A percentile compares a stretch with the other conserved stretches of the same genome.
These are phyloP conservation scores for Melitaea athalia DNA, from an alignment of 2,888 invertebrate species.

Conservation along the genomic window DNA sequence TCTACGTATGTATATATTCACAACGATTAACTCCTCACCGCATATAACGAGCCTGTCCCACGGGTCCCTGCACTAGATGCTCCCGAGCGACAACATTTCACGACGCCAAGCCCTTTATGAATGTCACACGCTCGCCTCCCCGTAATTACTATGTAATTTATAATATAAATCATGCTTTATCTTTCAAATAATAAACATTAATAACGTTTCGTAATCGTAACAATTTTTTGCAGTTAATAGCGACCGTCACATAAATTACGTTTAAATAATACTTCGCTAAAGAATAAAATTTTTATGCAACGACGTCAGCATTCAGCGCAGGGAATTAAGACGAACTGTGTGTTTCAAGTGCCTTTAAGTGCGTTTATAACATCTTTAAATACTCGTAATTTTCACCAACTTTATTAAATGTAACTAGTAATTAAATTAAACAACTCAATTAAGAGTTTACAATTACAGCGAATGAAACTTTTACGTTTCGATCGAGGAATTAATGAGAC, in stretches of 20 bases:
- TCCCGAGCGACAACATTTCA: background rate
- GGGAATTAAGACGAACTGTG: too few relatives aligned
- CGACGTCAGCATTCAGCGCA: background rate
- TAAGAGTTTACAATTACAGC: background rate
- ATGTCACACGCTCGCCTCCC: conserved; percentile 4
- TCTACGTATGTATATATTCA: too few relatives aligned
- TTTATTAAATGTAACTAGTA: background rate
- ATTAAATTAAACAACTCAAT: background rate
- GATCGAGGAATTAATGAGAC: too few relatives aligned
- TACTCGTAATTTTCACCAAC: too few relatives aligned
- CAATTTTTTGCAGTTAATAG: conserved; percentile 5
- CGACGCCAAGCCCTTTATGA: background rate
- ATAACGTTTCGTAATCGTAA: conserved; percentile 2
- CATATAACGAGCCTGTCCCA: background rate
- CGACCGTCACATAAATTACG: conserved; percentile 12
- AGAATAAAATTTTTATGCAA: background rate
- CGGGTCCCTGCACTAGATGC: background rate
- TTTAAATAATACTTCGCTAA: background rate
- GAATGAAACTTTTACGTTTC: background rate
- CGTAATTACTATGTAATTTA: conserved; percentile 9
- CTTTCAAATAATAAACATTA: background rate
- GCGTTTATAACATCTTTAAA: background rate
- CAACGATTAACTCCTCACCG: background rate
- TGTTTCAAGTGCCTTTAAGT: background rate
- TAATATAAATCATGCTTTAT: conserved; percentile 7